phyloP scores from a whole-genome alignment of 1,140 invertebrate genomes.

The Manduca sexta region DNA sequence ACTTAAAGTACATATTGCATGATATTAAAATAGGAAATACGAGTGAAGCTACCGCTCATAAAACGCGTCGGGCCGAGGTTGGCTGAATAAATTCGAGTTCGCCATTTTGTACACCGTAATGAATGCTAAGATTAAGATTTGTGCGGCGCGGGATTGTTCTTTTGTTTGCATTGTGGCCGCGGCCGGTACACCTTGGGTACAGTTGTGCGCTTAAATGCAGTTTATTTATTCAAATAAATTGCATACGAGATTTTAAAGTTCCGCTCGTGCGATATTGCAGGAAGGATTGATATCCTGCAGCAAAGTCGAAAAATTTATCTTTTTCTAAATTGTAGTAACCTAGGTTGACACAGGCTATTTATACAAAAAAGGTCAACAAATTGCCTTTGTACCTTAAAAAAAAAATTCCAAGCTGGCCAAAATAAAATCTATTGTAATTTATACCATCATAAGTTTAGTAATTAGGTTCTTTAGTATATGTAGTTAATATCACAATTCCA shows the following conservation, averaged over 20 bases:
- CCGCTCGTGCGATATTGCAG: conserved; percentile 4
- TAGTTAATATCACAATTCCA: no score
- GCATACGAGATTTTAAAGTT: not conserved
- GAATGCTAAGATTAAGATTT: conserved; percentile 70
- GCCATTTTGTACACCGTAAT: conserved; percentile 59
- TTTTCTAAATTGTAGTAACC: no score
- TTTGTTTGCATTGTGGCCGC: conserved; percentile 64
- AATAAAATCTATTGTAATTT: no score
- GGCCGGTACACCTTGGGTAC: conserved; percentile 27
- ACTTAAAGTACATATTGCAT: no score
- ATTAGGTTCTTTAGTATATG: no score
- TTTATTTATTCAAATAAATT: conserved; percentile 1
- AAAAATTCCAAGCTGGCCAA: no score
- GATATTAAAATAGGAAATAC: no score
- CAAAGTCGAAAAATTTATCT: not conserved
- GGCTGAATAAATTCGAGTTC: conserved; percentile 67
- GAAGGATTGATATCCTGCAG: not conserved
- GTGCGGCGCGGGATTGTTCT: conserved; percentile 48
- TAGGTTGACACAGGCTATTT: no score
- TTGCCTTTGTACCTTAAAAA: no score
- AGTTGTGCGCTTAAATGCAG: conserved; percentile 16
- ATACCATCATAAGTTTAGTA: no score
- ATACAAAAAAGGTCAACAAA: no score
- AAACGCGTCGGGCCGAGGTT: conserved; percentile 33
- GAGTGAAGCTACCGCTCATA: conserved; percentile 42